Evolutionary conservation across 2,113 vertebrate species (phyloP).

Genomic region (Piaya cayana): DNA sequence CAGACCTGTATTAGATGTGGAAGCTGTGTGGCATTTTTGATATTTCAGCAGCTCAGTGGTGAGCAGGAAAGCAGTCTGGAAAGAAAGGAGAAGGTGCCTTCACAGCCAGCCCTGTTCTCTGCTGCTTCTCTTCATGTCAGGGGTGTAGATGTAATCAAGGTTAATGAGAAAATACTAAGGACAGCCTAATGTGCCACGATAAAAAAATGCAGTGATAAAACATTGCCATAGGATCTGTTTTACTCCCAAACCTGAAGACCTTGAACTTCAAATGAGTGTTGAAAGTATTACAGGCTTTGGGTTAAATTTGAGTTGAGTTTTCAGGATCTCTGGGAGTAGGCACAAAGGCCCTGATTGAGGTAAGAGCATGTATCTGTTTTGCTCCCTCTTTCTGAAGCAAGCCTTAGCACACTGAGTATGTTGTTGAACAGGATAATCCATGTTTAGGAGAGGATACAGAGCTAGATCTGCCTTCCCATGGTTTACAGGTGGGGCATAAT

Average conservation of each 20-base stretch:
- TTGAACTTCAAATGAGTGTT: not conserved
- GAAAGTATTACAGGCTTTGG: not conserved
- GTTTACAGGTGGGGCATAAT: not conserved
- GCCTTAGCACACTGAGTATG: not conserved
- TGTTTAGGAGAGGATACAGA: not conserved
- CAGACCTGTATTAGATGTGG: not conserved
- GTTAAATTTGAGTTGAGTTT: not conserved
- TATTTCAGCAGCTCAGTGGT: not conserved
- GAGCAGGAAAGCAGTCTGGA: not conserved
- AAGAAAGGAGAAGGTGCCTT: not conserved
- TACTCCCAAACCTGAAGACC: not conserved
- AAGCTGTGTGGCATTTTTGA: not conserved
- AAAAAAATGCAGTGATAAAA: not conserved
- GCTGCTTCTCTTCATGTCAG: fast-evolving
- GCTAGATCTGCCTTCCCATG: not conserved
- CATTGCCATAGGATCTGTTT: not conserved
- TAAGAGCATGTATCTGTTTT: not conserved
- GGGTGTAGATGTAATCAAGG: not conserved
- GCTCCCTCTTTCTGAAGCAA: not conserved
- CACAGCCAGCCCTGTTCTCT: not conserved
- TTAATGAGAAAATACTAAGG: not conserved
- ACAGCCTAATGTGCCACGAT: not conserved
- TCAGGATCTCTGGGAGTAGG: not conserved
- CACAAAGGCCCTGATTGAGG: not conserved
- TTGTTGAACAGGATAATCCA: not conserved